phyloP scores from a whole-genome alignment of 2,888 invertebrate species.

The Oxyscelio sp. region DNA sequence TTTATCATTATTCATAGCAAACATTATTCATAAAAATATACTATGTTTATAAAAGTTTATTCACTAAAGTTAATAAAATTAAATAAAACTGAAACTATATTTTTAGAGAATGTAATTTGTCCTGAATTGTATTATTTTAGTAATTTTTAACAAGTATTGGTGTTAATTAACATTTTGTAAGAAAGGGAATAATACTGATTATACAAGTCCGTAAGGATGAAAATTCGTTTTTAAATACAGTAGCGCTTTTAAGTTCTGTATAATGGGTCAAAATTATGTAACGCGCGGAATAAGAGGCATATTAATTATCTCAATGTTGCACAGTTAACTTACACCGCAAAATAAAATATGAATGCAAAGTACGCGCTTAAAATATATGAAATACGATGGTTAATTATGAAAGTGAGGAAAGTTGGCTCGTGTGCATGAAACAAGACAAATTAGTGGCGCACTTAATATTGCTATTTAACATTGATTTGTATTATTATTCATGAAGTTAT shows the following conservation, averaged over 20 bases:
- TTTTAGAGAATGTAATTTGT: no score
- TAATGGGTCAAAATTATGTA: conserved; percentile 23
- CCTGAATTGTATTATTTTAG: no score
- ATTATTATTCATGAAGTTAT: conserved; percentile 46
- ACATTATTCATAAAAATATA: no score
- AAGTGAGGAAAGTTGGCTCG: conserved; percentile 31
- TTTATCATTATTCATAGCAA: no score
- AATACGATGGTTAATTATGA: conserved; percentile 34
- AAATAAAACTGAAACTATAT: no score
- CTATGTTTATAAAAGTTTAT: no score
- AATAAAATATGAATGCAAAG: conserved; percentile 34
- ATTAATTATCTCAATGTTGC: conserved; percentile 11
- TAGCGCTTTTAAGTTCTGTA: background rate
- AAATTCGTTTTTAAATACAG: background rate
- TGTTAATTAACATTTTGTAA: no score
- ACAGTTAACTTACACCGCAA: conserved; percentile 8
- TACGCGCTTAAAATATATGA: conserved; percentile 33
- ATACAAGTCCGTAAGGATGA: no score
- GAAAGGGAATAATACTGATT: no score
- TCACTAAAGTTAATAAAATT: no score
- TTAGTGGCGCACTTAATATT: conserved; percentile 20
- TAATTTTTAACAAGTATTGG: no score
- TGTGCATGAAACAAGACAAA: conserved; percentile 30
- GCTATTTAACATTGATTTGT: conserved; percentile 37
- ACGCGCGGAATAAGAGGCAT: conserved; percentile 11